These are phyloP conservation scores for Catharus ustulatus DNA, from an alignment of 2,797 vertebrate species.

Conservation along the genomic window DNA sequence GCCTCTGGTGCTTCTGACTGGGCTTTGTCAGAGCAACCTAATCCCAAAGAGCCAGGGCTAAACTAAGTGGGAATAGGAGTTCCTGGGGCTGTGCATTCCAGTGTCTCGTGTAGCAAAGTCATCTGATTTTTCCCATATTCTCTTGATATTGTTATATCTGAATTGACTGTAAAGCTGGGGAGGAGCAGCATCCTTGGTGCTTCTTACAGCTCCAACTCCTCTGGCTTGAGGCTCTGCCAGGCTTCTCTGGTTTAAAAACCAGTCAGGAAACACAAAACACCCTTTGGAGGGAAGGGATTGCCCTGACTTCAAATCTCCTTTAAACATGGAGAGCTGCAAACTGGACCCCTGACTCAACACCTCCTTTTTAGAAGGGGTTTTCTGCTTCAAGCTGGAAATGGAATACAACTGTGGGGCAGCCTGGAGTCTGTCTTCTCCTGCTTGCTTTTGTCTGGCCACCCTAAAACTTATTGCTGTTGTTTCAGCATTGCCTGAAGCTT, in stretches of 20 bases:
- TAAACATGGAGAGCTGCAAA: background rate
- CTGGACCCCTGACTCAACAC: background rate
- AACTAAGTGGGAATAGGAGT: background rate
- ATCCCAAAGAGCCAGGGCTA: background rate
- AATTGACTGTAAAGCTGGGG: background rate
- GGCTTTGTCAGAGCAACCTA: background rate
- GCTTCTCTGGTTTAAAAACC: background rate
- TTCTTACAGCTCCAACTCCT: background rate
- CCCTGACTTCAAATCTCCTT: background rate
- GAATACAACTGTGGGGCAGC: background rate
- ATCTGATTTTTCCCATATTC: background rate
- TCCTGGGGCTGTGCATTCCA: background rate
- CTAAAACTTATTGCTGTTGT: background rate
- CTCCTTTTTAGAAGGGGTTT: background rate
- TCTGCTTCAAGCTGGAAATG: background rate
- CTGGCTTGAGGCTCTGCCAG: background rate
- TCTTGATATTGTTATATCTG: background rate
- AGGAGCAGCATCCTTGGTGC: background rate
- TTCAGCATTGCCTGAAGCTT: background rate
- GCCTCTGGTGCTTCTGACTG: background rate
- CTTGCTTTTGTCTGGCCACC: background rate
- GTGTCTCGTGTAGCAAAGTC: fast-evolving
- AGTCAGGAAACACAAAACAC: background rate
- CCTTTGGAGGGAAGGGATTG: background rate
- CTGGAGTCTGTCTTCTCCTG: background rate